Evolutionary conservation across 2,888 invertebrate species (phyloP).

Genomic region (Diarsia rubi): DNA sequence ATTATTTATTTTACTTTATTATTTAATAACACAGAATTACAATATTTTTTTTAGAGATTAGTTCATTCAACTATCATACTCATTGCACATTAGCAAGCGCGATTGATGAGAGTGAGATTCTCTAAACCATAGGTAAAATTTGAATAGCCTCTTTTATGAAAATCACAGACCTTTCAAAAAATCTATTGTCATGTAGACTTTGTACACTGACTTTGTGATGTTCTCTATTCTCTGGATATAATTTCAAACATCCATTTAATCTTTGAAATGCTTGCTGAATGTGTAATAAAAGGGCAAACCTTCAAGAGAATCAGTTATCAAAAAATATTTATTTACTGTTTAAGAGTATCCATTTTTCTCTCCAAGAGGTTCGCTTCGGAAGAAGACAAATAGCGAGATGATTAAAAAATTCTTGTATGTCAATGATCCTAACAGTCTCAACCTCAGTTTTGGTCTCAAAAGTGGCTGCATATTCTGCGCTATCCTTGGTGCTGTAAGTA

Average conservation of each 20-base stretch:
- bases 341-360: conserved; percentile 41
- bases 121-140: conserved; percentile 7
- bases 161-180: not conserved
- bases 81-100: not conserved
- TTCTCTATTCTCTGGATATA: not conserved
- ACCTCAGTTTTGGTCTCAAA: conserved; percentile 50
- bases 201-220: not conserved
- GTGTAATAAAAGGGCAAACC: conserved; percentile 29
- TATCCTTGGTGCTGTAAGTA: conserved; percentile 60
- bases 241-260: conserved; percentile 21
- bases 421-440: conserved; percentile 47
- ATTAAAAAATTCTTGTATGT: conserved; percentile 51
- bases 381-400: conserved; percentile 40
- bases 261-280: conserved; percentile 49
- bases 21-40: too few relatives aligned
- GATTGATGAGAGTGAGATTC: not conserved
- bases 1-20: not conserved
- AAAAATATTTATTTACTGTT: conserved; percentile 39
- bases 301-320: conserved; percentile 37
- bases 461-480: conserved; percentile 61
- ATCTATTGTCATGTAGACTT: not conserved
- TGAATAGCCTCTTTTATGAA: not conserved
- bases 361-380: conserved; percentile 14
- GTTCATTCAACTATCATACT: too few relatives aligned
- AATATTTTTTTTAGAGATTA: too few relatives aligned